Conservation (phyloP, 2,888 invertebrate genomes). For the Emmelina monodactyla region DNA sequence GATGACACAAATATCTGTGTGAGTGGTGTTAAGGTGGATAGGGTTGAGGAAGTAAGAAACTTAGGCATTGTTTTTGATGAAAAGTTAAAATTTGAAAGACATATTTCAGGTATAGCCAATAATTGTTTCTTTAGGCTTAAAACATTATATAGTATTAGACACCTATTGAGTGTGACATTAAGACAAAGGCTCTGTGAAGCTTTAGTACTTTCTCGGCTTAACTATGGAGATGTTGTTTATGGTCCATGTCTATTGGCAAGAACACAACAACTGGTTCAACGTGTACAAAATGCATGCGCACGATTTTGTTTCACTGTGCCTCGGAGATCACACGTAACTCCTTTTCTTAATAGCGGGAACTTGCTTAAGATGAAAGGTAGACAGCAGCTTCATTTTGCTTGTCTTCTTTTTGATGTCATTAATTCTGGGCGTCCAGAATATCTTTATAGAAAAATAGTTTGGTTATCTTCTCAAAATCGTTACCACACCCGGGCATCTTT, state of each 20-base stretch:
- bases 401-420: no score
- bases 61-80: slow-evolving; percentile 6
- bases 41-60: slow-evolving; percentile 3
- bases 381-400: slow-evolving; percentile 1
- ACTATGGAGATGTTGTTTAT: slow-evolving; percentile 3
- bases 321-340: slow-evolving; percentile 5
- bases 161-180: neutral
- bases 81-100: slow-evolving; percentile 4
- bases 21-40: neutral
- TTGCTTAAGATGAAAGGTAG: slow-evolving; percentile 3
- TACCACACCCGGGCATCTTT: no score
- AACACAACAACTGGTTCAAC: slow-evolving; percentile 3
- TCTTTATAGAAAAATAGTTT: no score
- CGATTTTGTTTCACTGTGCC: slow-evolving; percentile 6
- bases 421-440: no score
- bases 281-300: slow-evolving; percentile 8
- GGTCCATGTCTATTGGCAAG: no score
- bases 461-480: no score
- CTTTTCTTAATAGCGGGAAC: slow-evolving; percentile 2
- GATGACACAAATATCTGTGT: neutral
- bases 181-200: slow-evolving; percentile 5
- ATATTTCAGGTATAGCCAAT: slow-evolving; percentile 1
- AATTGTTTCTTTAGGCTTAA: slow-evolving; percentile 8
- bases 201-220: slow-evolving; percentile 5
- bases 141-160: slow-evolving; percentile 5